A percentile compares a stretch with the other conserved stretches of the same genome.
Evolutionary conservation across 2,113 vertebrate species (phyloP).

Genomic region (Anguilla rostrata): DNA sequence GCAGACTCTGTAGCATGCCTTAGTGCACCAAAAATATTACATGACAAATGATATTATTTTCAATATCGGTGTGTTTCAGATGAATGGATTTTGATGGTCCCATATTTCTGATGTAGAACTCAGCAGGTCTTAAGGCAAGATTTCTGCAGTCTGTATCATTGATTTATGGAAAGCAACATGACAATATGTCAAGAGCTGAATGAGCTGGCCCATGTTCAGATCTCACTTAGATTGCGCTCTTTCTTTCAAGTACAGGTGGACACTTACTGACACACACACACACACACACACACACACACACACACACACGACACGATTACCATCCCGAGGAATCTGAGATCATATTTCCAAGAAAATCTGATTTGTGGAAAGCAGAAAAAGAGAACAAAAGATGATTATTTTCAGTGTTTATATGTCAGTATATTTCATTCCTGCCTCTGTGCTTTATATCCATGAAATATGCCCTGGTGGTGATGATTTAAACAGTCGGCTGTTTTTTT

Average conservation of each 20-base stretch:
- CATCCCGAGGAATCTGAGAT: background rate
- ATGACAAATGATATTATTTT: background rate
- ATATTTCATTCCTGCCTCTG: background rate
- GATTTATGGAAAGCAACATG: background rate
- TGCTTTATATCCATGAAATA: background rate
- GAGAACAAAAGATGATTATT: constrained; percentile 25
- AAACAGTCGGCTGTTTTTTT: background rate
- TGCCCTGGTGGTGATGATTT: background rate
- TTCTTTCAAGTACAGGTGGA: background rate
- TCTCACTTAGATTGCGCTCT: background rate
- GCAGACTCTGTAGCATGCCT: background rate
- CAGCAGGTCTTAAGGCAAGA: background rate
- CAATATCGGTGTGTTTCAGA: background rate
- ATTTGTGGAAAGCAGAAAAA: too few species aligned
- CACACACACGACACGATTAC: background rate
- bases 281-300: constrained; percentile 5
- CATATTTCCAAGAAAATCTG: constrained; percentile 43
- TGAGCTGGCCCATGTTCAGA: background rate
- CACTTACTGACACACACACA: constrained; percentile 22
- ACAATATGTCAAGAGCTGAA: background rate
- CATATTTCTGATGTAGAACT: background rate
- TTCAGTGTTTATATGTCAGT: background rate
- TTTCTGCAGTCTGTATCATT: background rate
- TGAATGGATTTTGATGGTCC: background rate
- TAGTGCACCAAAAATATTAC: too few species aligned